These are phyloP conservation scores for Drosophila bocki DNA, from an alignment of 1,140 invertebrate genomes.

Conservation along the genomic window DNA sequence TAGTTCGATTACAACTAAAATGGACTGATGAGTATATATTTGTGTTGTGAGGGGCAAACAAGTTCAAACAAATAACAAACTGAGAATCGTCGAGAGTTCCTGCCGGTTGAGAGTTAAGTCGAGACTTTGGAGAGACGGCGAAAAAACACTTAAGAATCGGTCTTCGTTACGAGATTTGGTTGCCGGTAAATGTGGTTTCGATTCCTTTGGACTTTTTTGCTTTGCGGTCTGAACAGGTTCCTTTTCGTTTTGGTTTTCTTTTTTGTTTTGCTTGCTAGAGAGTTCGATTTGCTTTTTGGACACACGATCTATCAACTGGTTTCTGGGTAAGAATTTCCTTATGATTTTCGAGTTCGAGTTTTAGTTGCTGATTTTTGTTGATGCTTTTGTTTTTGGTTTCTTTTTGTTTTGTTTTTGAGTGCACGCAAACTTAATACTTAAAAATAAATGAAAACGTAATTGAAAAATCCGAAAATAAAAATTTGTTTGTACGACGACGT, in stretches of 20 bases:
- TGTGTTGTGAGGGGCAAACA: slow-evolving; percentile 61
- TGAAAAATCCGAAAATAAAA: slow-evolving; percentile 85
- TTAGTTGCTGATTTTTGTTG: slow-evolving; percentile 59
- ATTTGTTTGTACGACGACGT: slow-evolving; percentile 85
- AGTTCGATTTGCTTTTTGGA: slow-evolving; percentile 53
- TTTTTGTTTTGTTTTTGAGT: slow-evolving; percentile 71
- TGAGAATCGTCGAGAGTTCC: slow-evolving; percentile 65
- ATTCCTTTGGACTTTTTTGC: slow-evolving; percentile 38
- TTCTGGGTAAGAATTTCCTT: slow-evolving; percentile 52
- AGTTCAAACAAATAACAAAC: slow-evolving; percentile 61
- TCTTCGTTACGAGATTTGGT: slow-evolving; percentile 29
- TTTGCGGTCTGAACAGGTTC: slow-evolving; percentile 43
- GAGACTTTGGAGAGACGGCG: slow-evolving; percentile 59
- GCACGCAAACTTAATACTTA: slow-evolving; percentile 83
- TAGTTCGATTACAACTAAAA: slow-evolving; percentile 48
- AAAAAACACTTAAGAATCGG: slow-evolving; percentile 70
- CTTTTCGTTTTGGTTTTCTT: slow-evolving; percentile 21
- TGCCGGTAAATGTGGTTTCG: slow-evolving; percentile 56
- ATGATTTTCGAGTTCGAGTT: slow-evolving; percentile 58
- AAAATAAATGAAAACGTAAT: slow-evolving; percentile 84
- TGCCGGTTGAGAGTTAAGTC: slow-evolving; percentile 62
- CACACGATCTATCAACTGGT: slow-evolving; percentile 42
- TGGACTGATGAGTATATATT: slow-evolving; percentile 39
- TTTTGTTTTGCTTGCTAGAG: slow-evolving; percentile 36
- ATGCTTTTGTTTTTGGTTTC: slow-evolving; percentile 59